Percentiles rank a stretch among this genome's conserved stretches.
phyloP scores from a whole-genome alignment of 2,888 invertebrate species.

The Cryptophagus acutangulus region DNA sequence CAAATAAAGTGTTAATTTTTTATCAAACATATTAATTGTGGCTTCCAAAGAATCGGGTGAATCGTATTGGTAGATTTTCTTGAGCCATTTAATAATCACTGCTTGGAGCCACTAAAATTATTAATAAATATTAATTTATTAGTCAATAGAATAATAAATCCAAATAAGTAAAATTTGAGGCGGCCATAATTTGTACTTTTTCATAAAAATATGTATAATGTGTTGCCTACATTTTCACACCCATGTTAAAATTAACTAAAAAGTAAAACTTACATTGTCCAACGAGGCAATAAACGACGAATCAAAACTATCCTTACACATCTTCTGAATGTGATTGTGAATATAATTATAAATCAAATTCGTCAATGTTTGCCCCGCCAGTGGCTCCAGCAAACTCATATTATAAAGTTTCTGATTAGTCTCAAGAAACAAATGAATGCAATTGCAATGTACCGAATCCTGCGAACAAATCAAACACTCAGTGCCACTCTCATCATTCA shows the following conservation, averaged over 20 bases:
- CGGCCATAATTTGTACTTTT: no score
- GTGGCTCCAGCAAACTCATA: constrained; percentile 72
- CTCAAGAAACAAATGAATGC: constrained; percentile 65
- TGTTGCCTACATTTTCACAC: no score
- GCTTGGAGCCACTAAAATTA: constrained; percentile 73
- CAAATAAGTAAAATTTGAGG: no score
- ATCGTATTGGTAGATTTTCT: constrained; percentile 70
- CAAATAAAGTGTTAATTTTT: constrained; percentile 74
- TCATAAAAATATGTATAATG: no score
- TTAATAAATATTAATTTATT: no score
- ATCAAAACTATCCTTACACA: constrained; percentile 84
- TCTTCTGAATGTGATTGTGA: constrained; percentile 74
- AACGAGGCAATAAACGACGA: constrained; percentile 71
- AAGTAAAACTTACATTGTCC: constrained; percentile 56
- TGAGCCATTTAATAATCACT: constrained; percentile 82
- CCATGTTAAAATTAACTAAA: background rate
- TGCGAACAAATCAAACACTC: constrained; percentile 68
- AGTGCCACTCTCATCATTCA: constrained; percentile 40
- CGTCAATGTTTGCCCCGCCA: constrained; percentile 81
- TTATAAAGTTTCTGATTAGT: constrained; percentile 62
- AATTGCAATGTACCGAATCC: constrained; percentile 54
- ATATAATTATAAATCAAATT: constrained; percentile 79
- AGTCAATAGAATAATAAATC: no score
- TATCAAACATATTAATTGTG: constrained; percentile 62
- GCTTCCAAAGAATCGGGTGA: constrained; percentile 56